Evolutionary conservation across 1,140 invertebrate species (phyloP).

Genomic region (Aphelinus certus): DNA sequence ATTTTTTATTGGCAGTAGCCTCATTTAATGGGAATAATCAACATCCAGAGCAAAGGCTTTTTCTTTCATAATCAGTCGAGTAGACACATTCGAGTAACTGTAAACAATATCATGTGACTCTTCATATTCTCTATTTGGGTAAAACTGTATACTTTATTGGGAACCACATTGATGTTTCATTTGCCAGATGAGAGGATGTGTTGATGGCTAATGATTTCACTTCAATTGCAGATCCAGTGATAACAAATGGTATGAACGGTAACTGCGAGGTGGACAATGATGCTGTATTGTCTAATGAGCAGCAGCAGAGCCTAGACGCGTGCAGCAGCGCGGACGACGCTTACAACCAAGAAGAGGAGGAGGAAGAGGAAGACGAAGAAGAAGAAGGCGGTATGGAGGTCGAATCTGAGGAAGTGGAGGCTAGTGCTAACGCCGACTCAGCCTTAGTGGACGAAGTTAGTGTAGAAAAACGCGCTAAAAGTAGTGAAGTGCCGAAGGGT

Average conservation of each 20-base stretch:
- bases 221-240: conserved; percentile 52
- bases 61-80: too few relatives aligned
- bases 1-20: too few relatives aligned
- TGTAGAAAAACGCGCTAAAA: conserved; percentile 11
- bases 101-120: too few relatives aligned
- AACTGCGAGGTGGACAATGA: conserved; percentile 57
- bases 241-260: conserved; percentile 61
- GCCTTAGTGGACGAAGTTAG: not conserved
- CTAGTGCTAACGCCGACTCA: conserved; percentile 43
- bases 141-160: too few relatives aligned
- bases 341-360: conserved; percentile 19
- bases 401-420: conserved; percentile 42
- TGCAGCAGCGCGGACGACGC: not conserved
- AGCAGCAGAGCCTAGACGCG: conserved; percentile 24
- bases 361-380: conserved; percentile 26
- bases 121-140: too few relatives aligned
- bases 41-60: too few relatives aligned
- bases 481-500: conserved; percentile 39
- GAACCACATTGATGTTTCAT: too few relatives aligned
- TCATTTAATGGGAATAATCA: too few relatives aligned
- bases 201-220: too few relatives aligned
- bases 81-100: too few relatives aligned
- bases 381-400: conserved; percentile 39
- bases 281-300: conserved; percentile 46
- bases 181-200: too few relatives aligned